Evolutionary conservation across 2,797 vertebrate genomes (phyloP).

Genomic region (Gobionotothen gibberifrons): DNA sequence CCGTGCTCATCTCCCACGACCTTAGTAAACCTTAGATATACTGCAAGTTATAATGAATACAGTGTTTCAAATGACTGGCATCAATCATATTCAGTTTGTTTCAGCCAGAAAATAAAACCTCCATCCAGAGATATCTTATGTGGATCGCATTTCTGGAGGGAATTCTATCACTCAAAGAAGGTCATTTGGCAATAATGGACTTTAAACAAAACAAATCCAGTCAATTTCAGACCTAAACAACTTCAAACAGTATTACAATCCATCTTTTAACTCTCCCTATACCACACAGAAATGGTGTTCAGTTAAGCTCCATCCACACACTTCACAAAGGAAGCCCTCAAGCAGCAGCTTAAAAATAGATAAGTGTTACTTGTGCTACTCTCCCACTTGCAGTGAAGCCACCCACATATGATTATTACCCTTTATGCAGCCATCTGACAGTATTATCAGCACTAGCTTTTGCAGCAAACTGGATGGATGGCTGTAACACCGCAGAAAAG

Average conservation of each 20-base stretch:
- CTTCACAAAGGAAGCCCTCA: slow-evolving; percentile 72
- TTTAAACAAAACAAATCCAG: slow-evolving; percentile 17
- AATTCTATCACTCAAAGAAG: neutral
- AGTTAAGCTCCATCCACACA: slow-evolving; percentile 50
- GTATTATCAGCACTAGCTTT: slow-evolving; percentile 42
- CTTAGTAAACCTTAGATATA: slow-evolving; percentile 44
- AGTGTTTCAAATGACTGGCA: slow-evolving; percentile 11
- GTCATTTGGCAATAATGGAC: neutral
- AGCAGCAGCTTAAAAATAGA: slow-evolving; percentile 77
- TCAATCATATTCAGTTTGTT: slow-evolving; percentile 23
- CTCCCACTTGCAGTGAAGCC: slow-evolving; percentile 59
- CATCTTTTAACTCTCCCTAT: slow-evolving; percentile 16
- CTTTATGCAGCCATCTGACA: slow-evolving; percentile 57
- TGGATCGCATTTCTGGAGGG: neutral
- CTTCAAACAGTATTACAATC: slow-evolving; percentile 18
- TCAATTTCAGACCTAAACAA: neutral
- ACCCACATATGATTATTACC: slow-evolving; percentile 67
- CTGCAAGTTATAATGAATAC: slow-evolving; percentile 36
- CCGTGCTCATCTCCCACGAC: slow-evolving; percentile 51
- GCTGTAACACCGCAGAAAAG: neutral
- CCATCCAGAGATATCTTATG: neutral
- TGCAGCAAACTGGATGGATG: slow-evolving; percentile 4
- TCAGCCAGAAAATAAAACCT: neutral
- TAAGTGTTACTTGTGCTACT: slow-evolving; percentile 69
- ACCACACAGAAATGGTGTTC: slow-evolving; percentile 37